phyloP scores from a whole-genome alignment of 2,888 invertebrate genomes.

The Elgonia sp. region DNA sequence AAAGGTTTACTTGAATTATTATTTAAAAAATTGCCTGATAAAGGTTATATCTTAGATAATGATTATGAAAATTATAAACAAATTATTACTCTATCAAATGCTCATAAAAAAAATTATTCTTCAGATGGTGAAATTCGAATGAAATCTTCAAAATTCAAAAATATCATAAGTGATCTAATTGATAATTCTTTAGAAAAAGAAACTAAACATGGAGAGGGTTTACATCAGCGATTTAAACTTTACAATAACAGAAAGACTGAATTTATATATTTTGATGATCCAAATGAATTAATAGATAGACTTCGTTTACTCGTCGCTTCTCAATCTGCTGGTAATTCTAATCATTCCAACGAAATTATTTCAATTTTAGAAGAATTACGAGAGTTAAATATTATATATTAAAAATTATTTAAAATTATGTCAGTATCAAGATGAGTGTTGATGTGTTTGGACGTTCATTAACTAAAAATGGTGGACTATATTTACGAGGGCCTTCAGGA shows the following conservation, averaged over 20 bases:
- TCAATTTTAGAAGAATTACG: conserved; percentile 37
- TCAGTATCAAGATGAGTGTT: conserved; percentile 21
- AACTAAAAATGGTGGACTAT: background rate
- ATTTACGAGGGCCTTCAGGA: background rate
- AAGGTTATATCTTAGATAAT: no score
- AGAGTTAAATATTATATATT: conserved; percentile 14
- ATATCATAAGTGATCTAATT: no score
- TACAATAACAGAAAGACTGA: conserved; percentile 14
- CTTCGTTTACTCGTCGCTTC: background rate
- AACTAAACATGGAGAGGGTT: background rate
- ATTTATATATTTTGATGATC: conserved; percentile 68
- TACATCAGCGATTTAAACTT: conserved; percentile 6
- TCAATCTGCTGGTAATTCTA: conserved; percentile 15
- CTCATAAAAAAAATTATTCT: no score
- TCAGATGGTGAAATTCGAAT: no score
- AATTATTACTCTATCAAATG: no score
- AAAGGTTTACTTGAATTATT: no score
- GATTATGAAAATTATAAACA: no score
- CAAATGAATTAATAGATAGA: conserved; percentile 61
- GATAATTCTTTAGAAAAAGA: no score
- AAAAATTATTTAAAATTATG: background rate
- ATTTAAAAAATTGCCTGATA: no score
- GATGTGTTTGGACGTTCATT: conserved; percentile 16
- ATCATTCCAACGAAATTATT: conserved; percentile 43
- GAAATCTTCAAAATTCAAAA: no score